Percentiles rank a stretch among this genome's conserved stretches.
phyloP scores from a whole-genome alignment of 2,888 invertebrate genomes.

The Ametastegia equiseti region DNA sequence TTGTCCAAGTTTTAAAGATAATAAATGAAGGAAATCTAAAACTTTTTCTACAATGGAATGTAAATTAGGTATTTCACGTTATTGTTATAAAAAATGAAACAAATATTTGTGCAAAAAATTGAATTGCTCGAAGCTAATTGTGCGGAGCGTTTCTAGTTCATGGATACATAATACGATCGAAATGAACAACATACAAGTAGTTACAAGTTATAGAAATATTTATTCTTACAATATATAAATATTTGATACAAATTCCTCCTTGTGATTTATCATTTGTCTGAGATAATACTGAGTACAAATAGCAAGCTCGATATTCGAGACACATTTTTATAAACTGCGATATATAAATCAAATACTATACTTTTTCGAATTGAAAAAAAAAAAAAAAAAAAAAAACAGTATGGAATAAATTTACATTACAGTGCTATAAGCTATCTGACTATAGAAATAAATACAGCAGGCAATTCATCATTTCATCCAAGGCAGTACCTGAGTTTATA shows the following conservation, averaged over 20 bases:
- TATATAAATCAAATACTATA: slow-evolving; percentile 47
- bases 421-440: slow-evolving; percentile 30
- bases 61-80: not conserved
- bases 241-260: slow-evolving; percentile 65
- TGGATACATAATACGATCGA: slow-evolving; percentile 47
- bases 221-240: slow-evolving; percentile 65
- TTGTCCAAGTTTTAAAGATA: not conserved
- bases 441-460: slow-evolving; percentile 10
- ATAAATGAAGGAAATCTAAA: not conserved
- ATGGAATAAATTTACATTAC: slow-evolving; percentile 51
- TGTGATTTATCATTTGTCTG: slow-evolving; percentile 9
- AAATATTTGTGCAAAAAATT: not conserved
- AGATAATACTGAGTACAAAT: slow-evolving; percentile 24
- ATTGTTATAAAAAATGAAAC: not conserved
- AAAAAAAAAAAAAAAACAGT: slow-evolving; percentile 44
- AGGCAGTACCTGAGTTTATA: not conserved
- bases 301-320: not conserved
- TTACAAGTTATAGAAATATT: slow-evolving; percentile 71
- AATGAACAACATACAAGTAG: slow-evolving; percentile 56
- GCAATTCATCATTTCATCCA: slow-evolving; percentile 8
- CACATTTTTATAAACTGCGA: slow-evolving; percentile 9
- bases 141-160: not conserved
- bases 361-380: slow-evolving; percentile 11
- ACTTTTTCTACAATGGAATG: not conserved
- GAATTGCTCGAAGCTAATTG: not conserved